These are phyloP conservation scores for Halictus quadricinctus DNA, from an alignment of 2,888 invertebrate species.

Conservation along the genomic window DNA sequence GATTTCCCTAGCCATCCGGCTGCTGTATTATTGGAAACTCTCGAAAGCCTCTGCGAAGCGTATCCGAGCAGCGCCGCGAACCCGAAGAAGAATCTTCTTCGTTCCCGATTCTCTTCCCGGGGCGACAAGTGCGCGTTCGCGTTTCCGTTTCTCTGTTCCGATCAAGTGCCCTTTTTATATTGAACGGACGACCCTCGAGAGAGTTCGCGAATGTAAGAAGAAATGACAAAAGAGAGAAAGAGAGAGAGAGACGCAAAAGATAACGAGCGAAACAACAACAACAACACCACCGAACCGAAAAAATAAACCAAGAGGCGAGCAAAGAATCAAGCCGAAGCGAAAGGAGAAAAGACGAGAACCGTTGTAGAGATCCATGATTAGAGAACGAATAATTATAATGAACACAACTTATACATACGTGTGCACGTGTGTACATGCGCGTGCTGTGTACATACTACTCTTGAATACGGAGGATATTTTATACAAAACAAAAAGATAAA, in stretches of 20 bases:
- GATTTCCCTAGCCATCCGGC: not conserved
- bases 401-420: slow-evolving; percentile 50
- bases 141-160: slow-evolving; percentile 71
- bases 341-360: not conserved
- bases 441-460: slow-evolving; percentile 75
- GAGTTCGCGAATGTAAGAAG: slow-evolving; percentile 38
- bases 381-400: slow-evolving; percentile 43
- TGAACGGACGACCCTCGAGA: slow-evolving; percentile 69
- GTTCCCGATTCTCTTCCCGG: slow-evolving; percentile 5
- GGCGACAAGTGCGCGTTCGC: slow-evolving; percentile 10
- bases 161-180: slow-evolving; percentile 80
- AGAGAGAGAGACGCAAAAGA: not conserved
- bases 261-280: not conserved
- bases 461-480: slow-evolving; percentile 79
- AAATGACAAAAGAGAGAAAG: not conserved
- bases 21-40: not conserved
- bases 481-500: slow-evolving; percentile 70
- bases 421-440: slow-evolving; percentile 46
- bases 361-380: slow-evolving; percentile 14
- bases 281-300: not conserved
- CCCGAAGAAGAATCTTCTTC: slow-evolving; percentile 22
- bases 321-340: not conserved
- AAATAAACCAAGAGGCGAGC: not conserved
- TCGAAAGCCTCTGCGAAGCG: not conserved
- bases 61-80: not conserved